Conservation (phyloP, 64 coral and sea anemone genomes). For the Pocillopora verrucosa region DNA sequence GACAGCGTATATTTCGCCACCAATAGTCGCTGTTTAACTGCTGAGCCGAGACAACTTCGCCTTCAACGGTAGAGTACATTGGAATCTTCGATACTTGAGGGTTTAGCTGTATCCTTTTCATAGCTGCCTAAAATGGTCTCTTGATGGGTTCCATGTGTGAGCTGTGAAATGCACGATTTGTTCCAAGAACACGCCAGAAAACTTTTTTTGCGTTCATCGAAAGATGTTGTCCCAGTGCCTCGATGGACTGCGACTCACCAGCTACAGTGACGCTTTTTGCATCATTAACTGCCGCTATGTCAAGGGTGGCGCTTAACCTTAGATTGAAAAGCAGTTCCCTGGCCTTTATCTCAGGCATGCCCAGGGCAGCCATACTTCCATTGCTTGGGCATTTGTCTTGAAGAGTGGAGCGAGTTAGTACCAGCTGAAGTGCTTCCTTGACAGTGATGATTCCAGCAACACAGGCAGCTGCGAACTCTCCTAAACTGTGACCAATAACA, state of each 20-base stretch:
- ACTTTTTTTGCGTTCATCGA: constrained; percentile 1
- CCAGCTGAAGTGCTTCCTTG: constrained; percentile 51
- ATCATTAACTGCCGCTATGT: constrained; percentile 65
- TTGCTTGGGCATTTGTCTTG: constrained; percentile 52
- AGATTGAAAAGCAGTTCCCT: constrained; percentile 28
- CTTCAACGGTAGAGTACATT: constrained; percentile 63
- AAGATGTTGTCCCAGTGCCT: constrained; percentile 50
- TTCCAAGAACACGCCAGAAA: constrained; percentile 66
- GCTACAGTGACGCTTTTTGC: constrained; percentile 64
- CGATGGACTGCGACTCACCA: constrained; percentile 55
- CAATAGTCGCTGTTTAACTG: too few species aligned
- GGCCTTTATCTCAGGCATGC: constrained; percentile 48
- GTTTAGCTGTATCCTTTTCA: constrained; percentile 2
- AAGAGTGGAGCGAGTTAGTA: constrained; percentile 68
- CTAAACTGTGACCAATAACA: too few species aligned
- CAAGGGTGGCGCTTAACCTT: constrained; percentile 11
- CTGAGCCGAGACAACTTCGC: too few species aligned
- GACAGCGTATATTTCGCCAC: too few species aligned
- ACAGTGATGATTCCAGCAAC: constrained; percentile 52
- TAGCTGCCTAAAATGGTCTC: constrained; percentile 13
- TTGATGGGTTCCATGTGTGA: constrained; percentile 59
- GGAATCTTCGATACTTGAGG: constrained; percentile 42
- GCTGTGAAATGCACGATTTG: constrained; percentile 81
- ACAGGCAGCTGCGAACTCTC: too few species aligned
- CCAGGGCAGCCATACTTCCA: too few species aligned